A percentile compares a stretch with the other conserved stretches of the same genome.
Evolutionary conservation across 2,113 vertebrate species (phyloP).

Genomic region (Micronycteris hirsuta): DNA sequence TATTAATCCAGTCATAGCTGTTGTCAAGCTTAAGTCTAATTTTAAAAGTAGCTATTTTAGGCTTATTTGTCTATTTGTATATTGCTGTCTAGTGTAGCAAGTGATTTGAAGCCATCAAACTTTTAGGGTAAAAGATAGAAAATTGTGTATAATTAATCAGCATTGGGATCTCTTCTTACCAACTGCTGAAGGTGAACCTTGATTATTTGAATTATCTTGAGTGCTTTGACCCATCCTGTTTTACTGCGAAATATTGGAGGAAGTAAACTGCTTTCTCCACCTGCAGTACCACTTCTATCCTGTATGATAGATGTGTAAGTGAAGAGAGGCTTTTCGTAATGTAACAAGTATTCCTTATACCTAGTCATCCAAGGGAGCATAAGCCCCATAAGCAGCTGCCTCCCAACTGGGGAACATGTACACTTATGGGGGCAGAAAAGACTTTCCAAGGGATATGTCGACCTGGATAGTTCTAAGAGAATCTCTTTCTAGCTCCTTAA

Average conservation of each 20-base stretch:
- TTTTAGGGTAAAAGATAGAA: slow-evolving; percentile 21
- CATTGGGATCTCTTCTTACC: background rate
- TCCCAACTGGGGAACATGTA: background rate
- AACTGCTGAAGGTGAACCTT: background rate
- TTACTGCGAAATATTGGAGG: background rate
- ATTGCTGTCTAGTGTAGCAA: background rate
- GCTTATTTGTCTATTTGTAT: slow-evolving; percentile 45
- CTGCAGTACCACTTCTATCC: background rate
- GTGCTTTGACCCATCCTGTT: background rate
- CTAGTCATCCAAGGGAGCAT: background rate
- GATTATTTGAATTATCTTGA: background rate
- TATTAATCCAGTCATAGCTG: slow-evolving; percentile 68
- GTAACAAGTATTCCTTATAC: background rate
- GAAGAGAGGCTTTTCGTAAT: background rate
- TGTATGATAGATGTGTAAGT: background rate
- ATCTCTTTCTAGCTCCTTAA: background rate
- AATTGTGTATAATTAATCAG: background rate
- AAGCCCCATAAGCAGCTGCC: background rate
- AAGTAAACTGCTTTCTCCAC: background rate
- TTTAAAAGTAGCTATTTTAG: slow-evolving; percentile 52
- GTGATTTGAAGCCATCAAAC: slow-evolving; percentile 12
- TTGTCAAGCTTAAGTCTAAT: slow-evolving; percentile 49
- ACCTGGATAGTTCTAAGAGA: background rate
- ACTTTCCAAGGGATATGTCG: background rate
- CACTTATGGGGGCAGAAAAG: background rate